Evolutionary conservation across 2,113 vertebrate species (phyloP).

Genomic region (Pseudopipra pipra): DNA sequence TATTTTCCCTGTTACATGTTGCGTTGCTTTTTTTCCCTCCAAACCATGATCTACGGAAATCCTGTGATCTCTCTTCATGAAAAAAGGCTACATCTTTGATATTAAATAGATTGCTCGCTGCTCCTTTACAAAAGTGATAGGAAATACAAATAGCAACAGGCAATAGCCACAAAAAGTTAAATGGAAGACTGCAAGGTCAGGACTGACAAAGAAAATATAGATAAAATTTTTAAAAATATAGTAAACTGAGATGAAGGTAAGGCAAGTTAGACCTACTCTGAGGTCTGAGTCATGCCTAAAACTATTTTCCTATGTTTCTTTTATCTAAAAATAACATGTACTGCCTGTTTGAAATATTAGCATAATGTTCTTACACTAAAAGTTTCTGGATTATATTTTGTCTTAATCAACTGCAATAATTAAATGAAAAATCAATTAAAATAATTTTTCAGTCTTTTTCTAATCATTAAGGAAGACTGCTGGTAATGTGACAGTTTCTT

Average conservation of each 20-base stretch:
- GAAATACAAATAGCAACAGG: not conserved
- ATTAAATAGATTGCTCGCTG: not conserved
- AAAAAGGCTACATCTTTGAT: not conserved
- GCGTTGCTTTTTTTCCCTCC: not conserved
- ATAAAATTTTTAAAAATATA: not conserved
- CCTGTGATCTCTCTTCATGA: not conserved
- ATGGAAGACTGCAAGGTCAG: not conserved
- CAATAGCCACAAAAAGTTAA: not conserved
- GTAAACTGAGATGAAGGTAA: not conserved
- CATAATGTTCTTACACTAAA: not conserved
- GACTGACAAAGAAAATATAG: not conserved
- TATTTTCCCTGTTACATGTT: not conserved
- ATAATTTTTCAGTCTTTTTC: not conserved
- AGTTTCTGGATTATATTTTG: not conserved
- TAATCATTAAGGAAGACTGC: not conserved
- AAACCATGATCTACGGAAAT: not conserved
- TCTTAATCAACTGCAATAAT: not conserved
- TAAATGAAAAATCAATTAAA: not conserved
- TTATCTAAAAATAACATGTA: not conserved
- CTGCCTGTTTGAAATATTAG: not conserved
- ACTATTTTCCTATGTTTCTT: not conserved
- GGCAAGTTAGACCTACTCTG: not conserved
- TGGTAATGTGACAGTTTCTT: conserved; percentile 31
- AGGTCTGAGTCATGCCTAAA: not conserved
- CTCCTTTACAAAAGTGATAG: not conserved